Conservation (phyloP, 2,888 invertebrate genomes). For the Cremastobaeus sp. region DNA sequence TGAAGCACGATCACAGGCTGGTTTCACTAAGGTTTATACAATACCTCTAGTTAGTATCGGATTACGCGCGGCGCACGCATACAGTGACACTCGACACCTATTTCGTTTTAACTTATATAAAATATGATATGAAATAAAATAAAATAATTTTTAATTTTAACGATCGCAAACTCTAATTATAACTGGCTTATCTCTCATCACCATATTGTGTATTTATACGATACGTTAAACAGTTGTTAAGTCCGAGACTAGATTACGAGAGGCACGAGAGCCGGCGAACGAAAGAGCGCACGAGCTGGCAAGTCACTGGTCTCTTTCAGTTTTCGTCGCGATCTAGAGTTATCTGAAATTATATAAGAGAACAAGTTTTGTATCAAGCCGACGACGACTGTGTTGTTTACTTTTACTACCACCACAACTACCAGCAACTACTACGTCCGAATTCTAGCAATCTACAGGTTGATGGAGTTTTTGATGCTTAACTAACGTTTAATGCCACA, state of each 20-base stretch:
- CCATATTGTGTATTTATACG: constrained; percentile 41
- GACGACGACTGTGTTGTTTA: constrained; percentile 54
- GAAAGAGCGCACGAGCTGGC: neutral
- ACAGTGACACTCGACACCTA: constrained; percentile 64
- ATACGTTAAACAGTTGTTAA: constrained; percentile 28
- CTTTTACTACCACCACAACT: constrained; percentile 36
- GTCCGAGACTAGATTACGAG: constrained; percentile 21
- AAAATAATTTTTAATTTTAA: constrained; percentile 62
- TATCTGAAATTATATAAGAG: constrained; percentile 48
- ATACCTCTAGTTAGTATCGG: constrained; percentile 63
- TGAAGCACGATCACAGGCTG: constrained; percentile 65
- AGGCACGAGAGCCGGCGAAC: neutral
- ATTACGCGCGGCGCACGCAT: constrained; percentile 58
- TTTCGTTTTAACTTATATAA: constrained; percentile 65
- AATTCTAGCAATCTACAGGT: constrained; percentile 4
- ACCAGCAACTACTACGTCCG: constrained; percentile 19
- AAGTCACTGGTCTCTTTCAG: constrained; percentile 14
- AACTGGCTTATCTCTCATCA: constrained; percentile 50
- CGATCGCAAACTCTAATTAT: constrained; percentile 26
- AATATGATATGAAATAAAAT: too few relatives aligned
- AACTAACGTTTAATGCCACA: constrained; percentile 59
- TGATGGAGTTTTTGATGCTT: constrained; percentile 53
- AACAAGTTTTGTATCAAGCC: constrained; percentile 52
- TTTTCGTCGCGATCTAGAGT: constrained; percentile 21
- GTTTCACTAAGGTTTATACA: constrained; percentile 63